Conservation (phyloP, 2,113 vertebrate genomes). For the Chunga burmeisteri region DNA sequence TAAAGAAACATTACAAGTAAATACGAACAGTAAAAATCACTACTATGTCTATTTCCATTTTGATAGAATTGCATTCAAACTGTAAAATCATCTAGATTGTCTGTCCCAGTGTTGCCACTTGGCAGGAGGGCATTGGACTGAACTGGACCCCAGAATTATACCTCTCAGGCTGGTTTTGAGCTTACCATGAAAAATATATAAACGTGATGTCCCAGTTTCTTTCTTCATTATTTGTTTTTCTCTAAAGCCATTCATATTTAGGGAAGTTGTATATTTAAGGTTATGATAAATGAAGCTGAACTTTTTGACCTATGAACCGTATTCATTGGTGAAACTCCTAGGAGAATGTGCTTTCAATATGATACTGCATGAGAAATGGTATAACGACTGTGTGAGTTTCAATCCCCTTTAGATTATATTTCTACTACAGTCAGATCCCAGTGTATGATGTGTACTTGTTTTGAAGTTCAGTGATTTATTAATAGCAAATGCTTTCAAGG, state of each 20-base stretch:
- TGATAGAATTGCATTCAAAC: neutral
- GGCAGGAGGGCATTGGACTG: neutral
- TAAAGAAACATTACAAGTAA: neutral
- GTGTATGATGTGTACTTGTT: neutral
- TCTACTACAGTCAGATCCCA: conserved; percentile 54
- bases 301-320: neutral
- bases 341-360: conserved; percentile 15
- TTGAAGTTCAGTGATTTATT: conserved; percentile 43
- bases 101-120: neutral
- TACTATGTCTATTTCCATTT: neutral
- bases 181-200: neutral
- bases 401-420: conserved; percentile 41
- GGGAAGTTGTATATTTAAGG: neutral
- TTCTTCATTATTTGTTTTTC: neutral
- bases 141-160: neutral
- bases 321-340: neutral
- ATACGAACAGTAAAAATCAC: neutral
- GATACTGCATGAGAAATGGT: conserved; percentile 48
- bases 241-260: neutral
- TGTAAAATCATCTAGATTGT: neutral
- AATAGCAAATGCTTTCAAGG: conserved; percentile 54
- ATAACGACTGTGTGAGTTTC: neutral
- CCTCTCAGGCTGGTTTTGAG: neutral
- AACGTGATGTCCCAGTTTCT: neutral
- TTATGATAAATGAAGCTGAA: neutral